A percentile compares a stretch with the other conserved stretches of the same genome.
phyloP scores from a whole-genome alignment of 2,797 vertebrate genomes.

The Falco columbarius region DNA sequence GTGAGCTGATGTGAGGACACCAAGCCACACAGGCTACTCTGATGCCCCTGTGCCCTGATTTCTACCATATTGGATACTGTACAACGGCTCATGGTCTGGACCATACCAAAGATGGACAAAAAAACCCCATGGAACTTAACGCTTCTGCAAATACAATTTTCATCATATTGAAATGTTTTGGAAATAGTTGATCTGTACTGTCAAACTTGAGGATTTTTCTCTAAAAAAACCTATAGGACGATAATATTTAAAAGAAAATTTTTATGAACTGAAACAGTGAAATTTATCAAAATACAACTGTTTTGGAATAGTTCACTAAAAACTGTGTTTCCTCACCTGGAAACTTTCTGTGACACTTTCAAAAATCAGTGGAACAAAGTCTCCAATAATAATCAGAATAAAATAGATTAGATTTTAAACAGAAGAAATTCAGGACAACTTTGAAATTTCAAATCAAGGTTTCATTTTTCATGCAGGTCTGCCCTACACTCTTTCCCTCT shows the following conservation, averaged over 20 bases:
- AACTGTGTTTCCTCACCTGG: background rate
- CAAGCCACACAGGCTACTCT: background rate
- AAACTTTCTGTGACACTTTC: background rate
- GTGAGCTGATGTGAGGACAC: background rate
- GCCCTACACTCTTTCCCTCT: background rate
- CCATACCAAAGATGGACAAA: background rate
- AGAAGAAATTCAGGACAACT: background rate
- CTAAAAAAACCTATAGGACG: background rate
- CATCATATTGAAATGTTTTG: background rate
- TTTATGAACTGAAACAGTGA: background rate
- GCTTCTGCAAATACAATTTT: background rate
- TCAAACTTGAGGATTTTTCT: background rate
- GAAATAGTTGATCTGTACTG: background rate
- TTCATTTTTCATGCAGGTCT: background rate
- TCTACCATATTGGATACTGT: background rate
- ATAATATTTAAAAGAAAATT: background rate
- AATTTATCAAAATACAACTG: background rate
- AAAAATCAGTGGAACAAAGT: background rate
- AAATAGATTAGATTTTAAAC: background rate
- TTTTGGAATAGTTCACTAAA: background rate
- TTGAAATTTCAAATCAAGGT: background rate
- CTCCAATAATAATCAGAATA: background rate
- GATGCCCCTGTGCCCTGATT: background rate
- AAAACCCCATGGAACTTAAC: background rate
- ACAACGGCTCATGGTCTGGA: background rate